These are phyloP conservation scores for Abramis brama DNA, from an alignment of 2,113 vertebrate species.

Conservation along the genomic window DNA sequence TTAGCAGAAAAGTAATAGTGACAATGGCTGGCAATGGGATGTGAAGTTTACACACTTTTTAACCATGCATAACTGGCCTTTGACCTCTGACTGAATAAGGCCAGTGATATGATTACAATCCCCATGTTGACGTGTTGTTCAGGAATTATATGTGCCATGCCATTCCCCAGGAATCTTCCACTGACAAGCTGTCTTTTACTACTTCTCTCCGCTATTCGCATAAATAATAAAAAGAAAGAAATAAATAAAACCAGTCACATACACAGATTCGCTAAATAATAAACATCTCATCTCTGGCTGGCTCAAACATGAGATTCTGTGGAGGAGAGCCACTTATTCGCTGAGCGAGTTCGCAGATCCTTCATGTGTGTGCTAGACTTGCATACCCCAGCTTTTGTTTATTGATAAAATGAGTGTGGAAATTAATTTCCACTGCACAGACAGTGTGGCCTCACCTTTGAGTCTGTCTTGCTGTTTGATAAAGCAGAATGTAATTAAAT, in stretches of 20 bases:
- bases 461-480: slow-evolving; percentile 67
- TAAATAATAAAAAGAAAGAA: not conserved
- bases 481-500: slow-evolving; percentile 76
- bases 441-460: slow-evolving; percentile 69
- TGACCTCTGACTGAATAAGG: not conserved
- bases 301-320: slow-evolving; percentile 2
- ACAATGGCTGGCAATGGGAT: not conserved
- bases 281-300: slow-evolving; percentile 23
- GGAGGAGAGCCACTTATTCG: slow-evolving; percentile 7
- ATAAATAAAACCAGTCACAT: not conserved
- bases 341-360: not conserved
- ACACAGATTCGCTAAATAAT: slow-evolving; percentile 2
- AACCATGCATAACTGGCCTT: not conserved
- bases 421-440: slow-evolving; percentile 75
- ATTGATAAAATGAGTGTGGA: slow-evolving; percentile 67
- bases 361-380: slow-evolving; percentile 38
- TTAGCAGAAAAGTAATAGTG: not conserved
- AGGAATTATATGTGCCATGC: not conserved
- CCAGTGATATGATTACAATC: not conserved
- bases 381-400: slow-evolving; percentile 63
- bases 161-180: not conserved
- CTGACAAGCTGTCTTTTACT: not conserved
- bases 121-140: not conserved
- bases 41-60: not conserved
- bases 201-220: not conserved